Conservation (phyloP, 2,888 invertebrate species). For the Leptarthrus brevirostris region DNA sequence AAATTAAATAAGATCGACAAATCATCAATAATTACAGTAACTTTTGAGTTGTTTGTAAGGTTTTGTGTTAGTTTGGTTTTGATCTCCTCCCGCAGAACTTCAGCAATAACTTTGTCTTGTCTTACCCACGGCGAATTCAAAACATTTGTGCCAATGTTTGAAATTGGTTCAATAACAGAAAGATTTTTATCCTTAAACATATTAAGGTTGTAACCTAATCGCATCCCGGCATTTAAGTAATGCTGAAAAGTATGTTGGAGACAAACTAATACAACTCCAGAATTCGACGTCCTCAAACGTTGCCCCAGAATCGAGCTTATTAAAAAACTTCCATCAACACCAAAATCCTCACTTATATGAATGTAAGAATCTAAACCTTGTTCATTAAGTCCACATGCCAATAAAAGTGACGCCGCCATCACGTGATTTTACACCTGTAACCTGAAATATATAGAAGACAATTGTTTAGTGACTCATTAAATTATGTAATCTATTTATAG, state of each 20-base stretch:
- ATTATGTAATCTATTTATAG: too few relatives aligned
- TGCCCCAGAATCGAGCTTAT: slow-evolving; percentile 75
- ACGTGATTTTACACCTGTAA: slow-evolving; percentile 48
- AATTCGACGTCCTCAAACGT: slow-evolving; percentile 71
- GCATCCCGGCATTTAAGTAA: slow-evolving; percentile 78
- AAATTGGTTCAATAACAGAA: too few relatives aligned
- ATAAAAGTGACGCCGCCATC: slow-evolving; percentile 74
- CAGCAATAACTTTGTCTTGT: slow-evolving; percentile 59
- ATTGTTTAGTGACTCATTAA: too few relatives aligned
- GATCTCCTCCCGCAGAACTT: slow-evolving; percentile 66
- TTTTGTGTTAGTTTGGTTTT: slow-evolving; percentile 65
- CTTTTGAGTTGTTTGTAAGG: slow-evolving; percentile 64
- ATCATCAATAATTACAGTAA: slow-evolving; percentile 78
- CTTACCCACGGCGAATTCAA: too few relatives aligned
- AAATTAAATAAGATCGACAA: slow-evolving; percentile 78
- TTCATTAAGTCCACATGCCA: slow-evolving; percentile 74
- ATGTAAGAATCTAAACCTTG: slow-evolving; percentile 70
- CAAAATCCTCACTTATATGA: slow-evolving; percentile 76
- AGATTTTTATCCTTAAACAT: too few relatives aligned
- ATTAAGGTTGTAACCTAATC: slow-evolving; percentile 78
- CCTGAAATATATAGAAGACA: too few relatives aligned
- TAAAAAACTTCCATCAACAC: slow-evolving; percentile 79
- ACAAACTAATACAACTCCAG: slow-evolving; percentile 73
- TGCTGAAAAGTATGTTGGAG: slow-evolving; percentile 79
- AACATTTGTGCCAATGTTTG: too few relatives aligned